Conservation (phyloP, 2,888 invertebrate genomes). For the Carterocephalus palaemon region DNA sequence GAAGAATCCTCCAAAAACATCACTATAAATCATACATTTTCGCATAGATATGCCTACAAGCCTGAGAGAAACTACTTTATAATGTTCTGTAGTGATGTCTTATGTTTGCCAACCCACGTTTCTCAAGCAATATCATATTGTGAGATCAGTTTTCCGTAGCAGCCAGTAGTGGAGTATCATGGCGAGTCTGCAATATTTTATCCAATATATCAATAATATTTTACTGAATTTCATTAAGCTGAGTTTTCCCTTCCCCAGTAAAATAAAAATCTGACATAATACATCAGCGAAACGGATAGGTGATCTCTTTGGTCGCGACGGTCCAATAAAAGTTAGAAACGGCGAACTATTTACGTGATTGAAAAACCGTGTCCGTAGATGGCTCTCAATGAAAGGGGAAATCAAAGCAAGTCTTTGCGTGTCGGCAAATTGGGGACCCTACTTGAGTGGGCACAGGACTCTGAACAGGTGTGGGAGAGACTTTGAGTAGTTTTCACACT, state of each 20-base stretch:
- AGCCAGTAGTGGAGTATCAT: no score
- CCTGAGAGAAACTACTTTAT: no score
- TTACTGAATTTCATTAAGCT: no score
- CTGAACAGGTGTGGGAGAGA: constrained; percentile 9
- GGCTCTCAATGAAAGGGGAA: constrained; percentile 55
- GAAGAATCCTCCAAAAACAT: no score
- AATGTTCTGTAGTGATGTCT: no score
- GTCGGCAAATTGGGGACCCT: constrained; percentile 37
- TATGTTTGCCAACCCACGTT: no score
- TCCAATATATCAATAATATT: no score
- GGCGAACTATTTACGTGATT: constrained; percentile 62
- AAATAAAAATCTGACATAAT: constrained; percentile 1
- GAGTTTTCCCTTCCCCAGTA: background rate
- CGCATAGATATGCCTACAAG: no score
- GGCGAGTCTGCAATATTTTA: no score
- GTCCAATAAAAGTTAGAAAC: constrained; percentile 36
- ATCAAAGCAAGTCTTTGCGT: constrained; percentile 54
- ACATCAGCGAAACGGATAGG: background rate
- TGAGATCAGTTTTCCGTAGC: no score
- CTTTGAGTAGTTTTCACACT: constrained; percentile 3
- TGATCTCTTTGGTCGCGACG: constrained; percentile 5
- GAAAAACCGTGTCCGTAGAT: constrained; percentile 59
- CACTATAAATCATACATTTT: no score
- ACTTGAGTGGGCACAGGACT: constrained; percentile 15
- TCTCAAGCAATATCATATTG: no score